Conservation (phyloP, 2,113 vertebrate species). For the Barnardius zonarius region DNA sequence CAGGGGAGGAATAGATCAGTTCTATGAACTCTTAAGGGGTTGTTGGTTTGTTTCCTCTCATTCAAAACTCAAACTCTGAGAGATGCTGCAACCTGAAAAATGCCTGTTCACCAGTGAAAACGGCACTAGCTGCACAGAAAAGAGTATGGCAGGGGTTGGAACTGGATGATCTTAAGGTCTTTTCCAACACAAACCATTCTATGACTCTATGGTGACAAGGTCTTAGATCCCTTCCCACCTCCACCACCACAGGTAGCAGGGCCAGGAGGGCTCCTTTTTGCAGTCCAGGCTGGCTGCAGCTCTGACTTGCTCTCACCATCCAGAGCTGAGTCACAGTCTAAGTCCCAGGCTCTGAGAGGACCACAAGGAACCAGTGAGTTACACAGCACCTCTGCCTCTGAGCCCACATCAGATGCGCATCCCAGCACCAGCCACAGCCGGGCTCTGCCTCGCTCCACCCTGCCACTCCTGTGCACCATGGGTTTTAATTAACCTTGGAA, state of each 20-base stretch:
- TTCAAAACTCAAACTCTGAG: background rate
- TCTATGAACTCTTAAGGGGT: background rate
- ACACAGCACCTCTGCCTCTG: background rate
- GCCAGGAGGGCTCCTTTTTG: background rate
- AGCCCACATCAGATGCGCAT: background rate
- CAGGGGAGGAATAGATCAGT: background rate
- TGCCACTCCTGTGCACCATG: conserved; percentile 15
- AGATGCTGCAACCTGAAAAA: background rate
- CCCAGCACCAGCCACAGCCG: background rate
- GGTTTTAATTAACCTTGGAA: conserved; percentile 82
- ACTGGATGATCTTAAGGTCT: background rate
- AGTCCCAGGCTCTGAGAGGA: background rate
- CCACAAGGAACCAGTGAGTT: accelerated
- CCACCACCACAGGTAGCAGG: background rate
- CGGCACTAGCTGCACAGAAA: background rate
- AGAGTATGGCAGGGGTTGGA: accelerated
- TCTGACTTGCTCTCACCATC: accelerated
- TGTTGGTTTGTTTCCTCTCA: background rate
- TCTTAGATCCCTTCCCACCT: background rate
- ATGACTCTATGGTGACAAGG: background rate
- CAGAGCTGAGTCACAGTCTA: background rate
- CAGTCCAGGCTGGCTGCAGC: background rate
- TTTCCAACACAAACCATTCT: background rate
- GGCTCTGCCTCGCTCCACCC: background rate
- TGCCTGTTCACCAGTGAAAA: background rate